phyloP scores from a whole-genome alignment of 2,888 invertebrate species.

The Dichetophora obliterata region DNA sequence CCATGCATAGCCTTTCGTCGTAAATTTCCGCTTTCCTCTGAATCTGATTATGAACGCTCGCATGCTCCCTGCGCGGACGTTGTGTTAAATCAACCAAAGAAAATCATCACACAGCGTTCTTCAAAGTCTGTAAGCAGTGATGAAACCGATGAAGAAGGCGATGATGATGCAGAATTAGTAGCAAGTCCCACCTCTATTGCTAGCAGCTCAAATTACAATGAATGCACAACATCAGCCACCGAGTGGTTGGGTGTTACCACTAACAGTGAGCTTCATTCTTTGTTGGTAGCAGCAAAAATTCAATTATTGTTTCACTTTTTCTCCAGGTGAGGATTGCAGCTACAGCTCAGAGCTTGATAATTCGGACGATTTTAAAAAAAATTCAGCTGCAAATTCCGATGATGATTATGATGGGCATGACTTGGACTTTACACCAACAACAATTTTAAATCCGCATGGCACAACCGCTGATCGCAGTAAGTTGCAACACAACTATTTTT shows the following conservation, averaged over 20 bases:
- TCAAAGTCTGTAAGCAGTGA: slow-evolving; percentile 57
- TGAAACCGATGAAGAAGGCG: slow-evolving; percentile 69
- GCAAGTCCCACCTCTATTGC: slow-evolving; percentile 73
- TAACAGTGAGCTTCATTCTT: slow-evolving; percentile 75
- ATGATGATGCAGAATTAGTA: slow-evolving; percentile 74
- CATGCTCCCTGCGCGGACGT: slow-evolving; percentile 37
- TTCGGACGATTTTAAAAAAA: slow-evolving; percentile 72
- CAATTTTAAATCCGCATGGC: slow-evolving; percentile 79
- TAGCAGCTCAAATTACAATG: slow-evolving; percentile 69
- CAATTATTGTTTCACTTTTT: slow-evolving; percentile 17
- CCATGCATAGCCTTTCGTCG: slow-evolving; percentile 5
- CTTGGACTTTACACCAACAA: slow-evolving; percentile 79
- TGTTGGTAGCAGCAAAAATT: neutral
- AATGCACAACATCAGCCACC: slow-evolving; percentile 76
- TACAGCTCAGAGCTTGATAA: slow-evolving; percentile 84
- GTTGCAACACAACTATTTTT: slow-evolving; percentile 25
- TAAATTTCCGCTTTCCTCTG: slow-evolving; percentile 17
- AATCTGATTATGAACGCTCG: slow-evolving; percentile 22
- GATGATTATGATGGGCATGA: slow-evolving; percentile 73
- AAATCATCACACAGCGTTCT: slow-evolving; percentile 10
- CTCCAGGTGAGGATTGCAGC: slow-evolving; percentile 73
- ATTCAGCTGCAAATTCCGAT: slow-evolving; percentile 61
- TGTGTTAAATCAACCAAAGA: slow-evolving; percentile 50
- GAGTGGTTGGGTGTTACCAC: slow-evolving; percentile 92
- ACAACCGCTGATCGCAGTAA: slow-evolving; percentile 81